Base-by-base conservation (phyloP, 2,888 invertebrate species). In the Agelastica alni region DNA sequence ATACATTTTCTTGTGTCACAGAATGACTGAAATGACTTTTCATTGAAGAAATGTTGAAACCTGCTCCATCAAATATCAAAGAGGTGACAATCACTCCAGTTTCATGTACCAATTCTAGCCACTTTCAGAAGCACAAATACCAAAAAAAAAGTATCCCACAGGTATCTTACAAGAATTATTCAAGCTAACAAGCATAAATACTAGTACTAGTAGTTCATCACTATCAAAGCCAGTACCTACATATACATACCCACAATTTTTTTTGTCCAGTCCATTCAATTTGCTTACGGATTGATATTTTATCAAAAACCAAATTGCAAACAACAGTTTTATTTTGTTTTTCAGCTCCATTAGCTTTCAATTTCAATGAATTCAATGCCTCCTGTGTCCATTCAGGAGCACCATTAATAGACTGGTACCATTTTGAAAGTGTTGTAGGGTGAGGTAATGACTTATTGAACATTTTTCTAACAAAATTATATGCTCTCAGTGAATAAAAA, bases 371-470 rank as follows among this genome's bases (percentile, higher is more conserved):
- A 18, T 17, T 46, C 6, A 46, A 32, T 14, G 22, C 34, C 16
- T 46, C 22, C 13, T 34, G 4, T 34, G 41, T 39, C 17, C 14
- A 52, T 13, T 72, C 73, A 5, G 72, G 70, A 7, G 62, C 45
- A 5, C 65, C 69, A 56, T 71, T 60, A 26, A 70, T 56, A 5
- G 53, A 51, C 9, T 52, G 37, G 34, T 68, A 71, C 73, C 71
- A 75, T 31, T 60, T 67, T 42, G 61, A 46, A 7, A 73, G 55
- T 2, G 68, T 71, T 18, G 57, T 53, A 2, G 59, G 49, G 53
- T 67, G 64, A n/a, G 73, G 72, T 13, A 70, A 53, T 45, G 49
- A 49, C 4, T 61, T 64, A 9, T 67, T 54, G 54, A 70, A 74
- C 43, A 58, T 64, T 56, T 68, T 56, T 53, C 73, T 45, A 2